A percentile compares a stretch with the other conserved stretches of the same genome.
These are phyloP conservation scores for Podabrus alpinus DNA, from an alignment of 2,888 invertebrate genomes.

Conservation along the genomic window DNA sequence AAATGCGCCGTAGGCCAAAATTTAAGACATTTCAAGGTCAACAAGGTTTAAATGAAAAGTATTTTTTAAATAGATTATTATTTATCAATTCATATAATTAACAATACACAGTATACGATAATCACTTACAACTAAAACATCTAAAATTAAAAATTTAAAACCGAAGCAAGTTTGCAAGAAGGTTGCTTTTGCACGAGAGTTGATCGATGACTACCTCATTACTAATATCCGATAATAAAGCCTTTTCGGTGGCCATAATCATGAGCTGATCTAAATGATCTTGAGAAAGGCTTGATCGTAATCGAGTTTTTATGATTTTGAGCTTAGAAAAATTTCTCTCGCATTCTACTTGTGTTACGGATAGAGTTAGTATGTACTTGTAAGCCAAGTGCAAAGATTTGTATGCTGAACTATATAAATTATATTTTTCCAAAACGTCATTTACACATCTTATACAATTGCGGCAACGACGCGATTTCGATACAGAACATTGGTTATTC, in stretches of 20 bases:
- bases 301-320: not conserved
- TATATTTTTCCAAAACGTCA: too few species aligned
- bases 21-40: not conserved
- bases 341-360: not conserved
- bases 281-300: too few species aligned
- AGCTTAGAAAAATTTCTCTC: not conserved
- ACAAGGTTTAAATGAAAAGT: too few species aligned
- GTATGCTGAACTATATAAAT: too few species aligned
- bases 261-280: not conserved
- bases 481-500: too few species aligned
- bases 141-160: not conserved
- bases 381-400: too few species aligned
- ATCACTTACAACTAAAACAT: not conserved
- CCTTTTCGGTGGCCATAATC: not conserved
- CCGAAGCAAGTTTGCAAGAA: not conserved
- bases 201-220: not conserved
- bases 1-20: too few species aligned
- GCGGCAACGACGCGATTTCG: too few species aligned
- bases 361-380: not conserved
- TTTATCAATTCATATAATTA: not conserved
- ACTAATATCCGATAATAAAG: not conserved
- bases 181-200: not conserved
- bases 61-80: too few species aligned
- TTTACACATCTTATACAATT: too few species aligned
- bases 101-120: not conserved